These are phyloP conservation scores for Buathra laborator DNA, from an alignment of 2,888 invertebrate species.

Conservation along the genomic window DNA sequence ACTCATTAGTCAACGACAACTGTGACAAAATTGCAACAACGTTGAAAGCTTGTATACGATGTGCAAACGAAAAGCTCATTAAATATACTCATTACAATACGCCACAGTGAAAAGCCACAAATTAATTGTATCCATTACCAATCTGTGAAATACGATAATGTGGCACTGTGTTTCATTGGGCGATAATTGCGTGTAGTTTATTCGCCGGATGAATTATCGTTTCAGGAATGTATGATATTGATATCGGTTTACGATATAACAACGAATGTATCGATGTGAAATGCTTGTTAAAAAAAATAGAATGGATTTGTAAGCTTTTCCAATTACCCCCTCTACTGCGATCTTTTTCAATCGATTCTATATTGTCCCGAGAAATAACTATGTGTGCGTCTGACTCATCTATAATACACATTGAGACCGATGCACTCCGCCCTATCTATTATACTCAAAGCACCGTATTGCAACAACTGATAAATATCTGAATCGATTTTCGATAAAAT, in stretches of 20 bases:
- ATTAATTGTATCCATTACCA: constrained; percentile 5
- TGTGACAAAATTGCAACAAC: no score
- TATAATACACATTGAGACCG: no score
- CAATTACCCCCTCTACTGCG: neutral
- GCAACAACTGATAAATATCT: no score
- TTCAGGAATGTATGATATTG: neutral
- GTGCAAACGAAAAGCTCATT: constrained; percentile 1
- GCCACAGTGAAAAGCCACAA: constrained; percentile 2
- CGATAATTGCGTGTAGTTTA: constrained; percentile 22
- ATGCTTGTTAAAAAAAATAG: neutral
- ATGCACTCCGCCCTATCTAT: no score
- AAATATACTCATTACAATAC: neutral
- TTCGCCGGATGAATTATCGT: constrained; percentile 23
- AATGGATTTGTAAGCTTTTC: neutral
- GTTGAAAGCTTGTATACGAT: neutral
- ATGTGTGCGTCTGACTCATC: no score
- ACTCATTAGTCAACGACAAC: no score
- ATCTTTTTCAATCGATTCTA: neutral
- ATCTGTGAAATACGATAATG: constrained; percentile 29
- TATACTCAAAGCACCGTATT: no score
- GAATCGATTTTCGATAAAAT: no score
- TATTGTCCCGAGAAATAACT: no score
- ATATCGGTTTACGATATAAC: neutral
- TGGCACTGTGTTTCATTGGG: constrained; percentile 17
- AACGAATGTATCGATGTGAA: neutral